These are phyloP conservation scores for Mycalesis mineus DNA, from an alignment of 2,888 invertebrate species.

Conservation along the genomic window DNA sequence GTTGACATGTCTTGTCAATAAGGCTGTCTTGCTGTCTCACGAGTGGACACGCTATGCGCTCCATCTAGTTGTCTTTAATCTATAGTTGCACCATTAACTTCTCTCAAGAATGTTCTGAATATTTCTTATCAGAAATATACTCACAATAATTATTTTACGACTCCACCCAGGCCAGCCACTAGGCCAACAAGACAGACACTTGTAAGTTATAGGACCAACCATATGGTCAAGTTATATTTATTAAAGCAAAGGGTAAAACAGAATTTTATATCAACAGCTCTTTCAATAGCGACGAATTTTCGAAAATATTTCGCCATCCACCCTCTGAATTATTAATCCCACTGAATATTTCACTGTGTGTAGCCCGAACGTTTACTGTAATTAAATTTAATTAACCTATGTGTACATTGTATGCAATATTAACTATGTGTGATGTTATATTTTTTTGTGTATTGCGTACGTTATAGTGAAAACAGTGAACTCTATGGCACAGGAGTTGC, in stretches of 20 bases:
- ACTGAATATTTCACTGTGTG: conserved; percentile 5
- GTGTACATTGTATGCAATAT: background rate
- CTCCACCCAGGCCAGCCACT: too few relatives aligned
- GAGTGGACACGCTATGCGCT: too few relatives aligned
- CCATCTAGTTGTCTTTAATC: too few relatives aligned
- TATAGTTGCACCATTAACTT: too few relatives aligned
- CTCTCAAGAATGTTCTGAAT: too few relatives aligned
- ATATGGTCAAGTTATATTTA: conserved; percentile 20
- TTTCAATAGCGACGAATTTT: conserved; percentile 13
- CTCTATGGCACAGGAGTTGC: too few relatives aligned
- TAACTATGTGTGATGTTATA: background rate
- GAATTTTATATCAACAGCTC: conserved; percentile 19
- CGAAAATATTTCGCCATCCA: background rate
- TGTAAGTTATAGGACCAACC: background rate
- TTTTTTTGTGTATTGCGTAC: background rate
- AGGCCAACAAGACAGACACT: too few relatives aligned
- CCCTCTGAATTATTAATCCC: background rate
- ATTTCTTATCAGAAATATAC: too few relatives aligned
- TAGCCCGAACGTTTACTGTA: background rate
- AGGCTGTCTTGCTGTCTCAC: too few relatives aligned
- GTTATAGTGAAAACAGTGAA: background rate
- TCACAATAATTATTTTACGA: too few relatives aligned
- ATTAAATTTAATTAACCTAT: conserved; percentile 4
- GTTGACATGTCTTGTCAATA: too few relatives aligned
- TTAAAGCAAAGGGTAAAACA: conserved; percentile 8